Percentiles rank a stretch among this genome's conserved stretches.
phyloP scores from a whole-genome alignment of 1,140 invertebrate species.

The Cydia pomonella region DNA sequence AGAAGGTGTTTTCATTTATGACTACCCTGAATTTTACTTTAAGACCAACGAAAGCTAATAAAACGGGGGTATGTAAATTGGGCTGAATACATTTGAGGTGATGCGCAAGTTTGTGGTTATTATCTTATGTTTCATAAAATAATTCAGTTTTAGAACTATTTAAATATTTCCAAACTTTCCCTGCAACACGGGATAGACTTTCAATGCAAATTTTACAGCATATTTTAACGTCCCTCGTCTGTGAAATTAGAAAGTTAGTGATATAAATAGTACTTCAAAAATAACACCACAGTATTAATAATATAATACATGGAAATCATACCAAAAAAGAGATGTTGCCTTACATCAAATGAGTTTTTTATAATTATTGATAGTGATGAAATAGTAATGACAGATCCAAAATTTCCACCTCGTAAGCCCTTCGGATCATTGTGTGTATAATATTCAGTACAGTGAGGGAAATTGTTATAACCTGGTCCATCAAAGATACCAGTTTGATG shows the following conservation, averaged over 20 bases:
- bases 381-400: too few species aligned
- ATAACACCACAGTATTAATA: too few species aligned
- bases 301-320: too few species aligned
- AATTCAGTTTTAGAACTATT: conserved; percentile 31
- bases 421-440: too few species aligned
- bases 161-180: neutral
- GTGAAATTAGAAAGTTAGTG: neutral
- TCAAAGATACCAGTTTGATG: too few species aligned
- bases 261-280: neutral
- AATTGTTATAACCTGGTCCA: too few species aligned
- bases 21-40: conserved; percentile 22
- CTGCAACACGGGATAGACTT: conserved; percentile 20
- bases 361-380: too few species aligned
- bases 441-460: too few species aligned
- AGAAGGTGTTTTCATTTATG: conserved; percentile 31
- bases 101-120: conserved; percentile 32
- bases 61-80: conserved; percentile 29
- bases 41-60: conserved; percentile 18
- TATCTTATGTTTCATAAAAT: conserved; percentile 33
- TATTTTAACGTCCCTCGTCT: neutral
- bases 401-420: too few species aligned
- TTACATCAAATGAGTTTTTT: too few species aligned
- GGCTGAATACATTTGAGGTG: conserved; percentile 23
- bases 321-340: too few species aligned
- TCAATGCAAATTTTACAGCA: neutral